A percentile compares a stretch with the other conserved stretches of the same genome.
These are phyloP conservation scores for Homarus gammarus DNA, from an alignment of 2,888 invertebrate genomes.

Conservation along the genomic window DNA sequence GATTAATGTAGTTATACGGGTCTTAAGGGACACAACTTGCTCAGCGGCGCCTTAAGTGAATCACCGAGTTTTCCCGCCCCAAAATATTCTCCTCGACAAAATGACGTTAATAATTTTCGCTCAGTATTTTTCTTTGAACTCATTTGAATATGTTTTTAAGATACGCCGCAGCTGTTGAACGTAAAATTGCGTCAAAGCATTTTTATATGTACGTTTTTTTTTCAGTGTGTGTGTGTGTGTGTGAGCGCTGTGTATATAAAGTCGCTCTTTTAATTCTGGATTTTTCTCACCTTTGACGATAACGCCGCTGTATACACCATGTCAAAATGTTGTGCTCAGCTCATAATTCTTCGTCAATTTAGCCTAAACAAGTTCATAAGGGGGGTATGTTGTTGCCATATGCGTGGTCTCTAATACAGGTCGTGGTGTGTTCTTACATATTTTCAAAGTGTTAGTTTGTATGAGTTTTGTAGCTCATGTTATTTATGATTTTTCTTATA, in stretches of 20 bases:
- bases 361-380: background rate
- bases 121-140: background rate
- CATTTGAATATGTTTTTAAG: background rate
- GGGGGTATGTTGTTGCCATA: background rate
- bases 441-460: background rate
- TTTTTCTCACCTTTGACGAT: background rate
- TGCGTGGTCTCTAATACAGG: background rate
- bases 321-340: conserved; percentile 1
- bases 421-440: background rate
- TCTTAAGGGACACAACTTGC: conserved; percentile 8
- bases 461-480: background rate
- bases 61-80: background rate
- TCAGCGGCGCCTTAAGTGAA: conserved; percentile 1
- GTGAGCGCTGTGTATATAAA: background rate
- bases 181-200: background rate
- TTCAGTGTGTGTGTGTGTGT: background rate
- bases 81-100: background rate
- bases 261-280: background rate
- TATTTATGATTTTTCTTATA: background rate
- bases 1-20: background rate
- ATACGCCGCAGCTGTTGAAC: background rate
- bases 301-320: background rate
- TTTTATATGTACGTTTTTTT: background rate
- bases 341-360: conserved; percentile 10
- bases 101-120: background rate